Evolutionary conservation across 1,140 invertebrate species (phyloP).

Genomic region (Adoxophyes honmai): DNA sequence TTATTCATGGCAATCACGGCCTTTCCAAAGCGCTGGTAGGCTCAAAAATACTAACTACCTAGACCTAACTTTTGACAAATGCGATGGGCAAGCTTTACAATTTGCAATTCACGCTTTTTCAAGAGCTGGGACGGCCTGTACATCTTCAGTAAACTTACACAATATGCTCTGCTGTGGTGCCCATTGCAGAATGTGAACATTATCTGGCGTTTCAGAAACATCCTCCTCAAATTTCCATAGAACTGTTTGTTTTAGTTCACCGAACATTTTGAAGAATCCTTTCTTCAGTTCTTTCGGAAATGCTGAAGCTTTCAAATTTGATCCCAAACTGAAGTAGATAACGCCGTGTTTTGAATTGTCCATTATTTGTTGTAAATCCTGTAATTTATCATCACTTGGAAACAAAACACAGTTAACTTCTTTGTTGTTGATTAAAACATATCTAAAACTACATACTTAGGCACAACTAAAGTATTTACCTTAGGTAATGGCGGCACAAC

Average conservation of each 20-base stretch:
- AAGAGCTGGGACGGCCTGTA: too few relatives aligned
- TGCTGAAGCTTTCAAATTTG: conserved; percentile 74
- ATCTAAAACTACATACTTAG: too few relatives aligned
- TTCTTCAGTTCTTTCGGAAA: conserved; percentile 68
- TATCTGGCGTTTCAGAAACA: conserved; percentile 71
- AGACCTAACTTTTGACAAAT: too few relatives aligned
- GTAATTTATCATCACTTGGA: too few relatives aligned
- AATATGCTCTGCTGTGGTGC: conserved; percentile 84
- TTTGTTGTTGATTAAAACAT: too few relatives aligned
- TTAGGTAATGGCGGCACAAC: conserved; percentile 15
- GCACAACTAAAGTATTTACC: not conserved
- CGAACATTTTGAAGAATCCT: conserved; percentile 75
- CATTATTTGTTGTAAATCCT: conserved; percentile 76
- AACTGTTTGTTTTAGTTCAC: conserved; percentile 78
- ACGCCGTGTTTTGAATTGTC: conserved; percentile 78
- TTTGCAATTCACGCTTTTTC: too few relatives aligned
- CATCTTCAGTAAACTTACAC: conserved; percentile 34
- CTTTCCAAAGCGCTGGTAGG: too few relatives aligned
- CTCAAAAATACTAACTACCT: too few relatives aligned
- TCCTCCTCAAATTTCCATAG: conserved; percentile 84
- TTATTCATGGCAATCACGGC: too few relatives aligned
- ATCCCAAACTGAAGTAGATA: conserved; percentile 82
- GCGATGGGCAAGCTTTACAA: too few relatives aligned
- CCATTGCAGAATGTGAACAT: conserved; percentile 83
- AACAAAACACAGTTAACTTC: too few relatives aligned